phyloP scores from a whole-genome alignment of 2,113 vertebrate species.

The Oryzias javanicus region DNA sequence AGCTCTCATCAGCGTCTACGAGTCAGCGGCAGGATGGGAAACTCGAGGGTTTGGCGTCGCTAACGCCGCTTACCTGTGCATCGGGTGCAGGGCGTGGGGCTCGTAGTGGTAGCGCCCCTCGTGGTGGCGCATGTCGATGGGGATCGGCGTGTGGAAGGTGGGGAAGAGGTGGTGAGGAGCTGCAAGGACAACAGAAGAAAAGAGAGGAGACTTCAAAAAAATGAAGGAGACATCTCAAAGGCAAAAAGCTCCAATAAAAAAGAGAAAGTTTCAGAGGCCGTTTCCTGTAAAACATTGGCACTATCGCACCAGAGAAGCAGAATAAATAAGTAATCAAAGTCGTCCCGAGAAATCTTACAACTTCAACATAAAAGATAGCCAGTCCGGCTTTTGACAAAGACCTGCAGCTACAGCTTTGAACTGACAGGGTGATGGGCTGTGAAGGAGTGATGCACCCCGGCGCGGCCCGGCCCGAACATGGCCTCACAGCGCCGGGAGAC shows the following conservation, averaged over 20 bases:
- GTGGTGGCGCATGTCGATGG: constrained; percentile 92
- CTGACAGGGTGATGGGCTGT: constrained; percentile 83
- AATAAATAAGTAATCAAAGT: constrained; percentile 99
- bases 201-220: constrained; percentile 48
- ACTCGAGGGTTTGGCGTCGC: neutral
- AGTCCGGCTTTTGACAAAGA: constrained; percentile 92
- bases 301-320: constrained; percentile 87
- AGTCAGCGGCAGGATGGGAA: neutral
- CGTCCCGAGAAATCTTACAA: constrained; percentile 88
- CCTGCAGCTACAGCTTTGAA: constrained; percentile 94
- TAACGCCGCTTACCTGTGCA: constrained; percentile 86
- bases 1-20: constrained; percentile 36
- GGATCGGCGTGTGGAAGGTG: constrained; percentile 91
- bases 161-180: constrained; percentile 90
- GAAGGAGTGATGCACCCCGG: constrained; percentile 72
- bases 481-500: constrained; percentile 79
- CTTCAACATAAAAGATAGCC: constrained; percentile 93
- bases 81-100: constrained; percentile 85
- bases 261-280: constrained; percentile 84
- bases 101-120: constrained; percentile 96
- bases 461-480: constrained; percentile 73
- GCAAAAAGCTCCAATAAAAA: constrained; percentile 76
- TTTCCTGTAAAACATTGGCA: constrained; percentile 78
- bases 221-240: constrained; percentile 57
- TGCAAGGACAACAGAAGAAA: constrained; percentile 54